These are phyloP conservation scores for Phrixothrix hirtus DNA, from an alignment of 2,888 invertebrate species.

Conservation along the genomic window DNA sequence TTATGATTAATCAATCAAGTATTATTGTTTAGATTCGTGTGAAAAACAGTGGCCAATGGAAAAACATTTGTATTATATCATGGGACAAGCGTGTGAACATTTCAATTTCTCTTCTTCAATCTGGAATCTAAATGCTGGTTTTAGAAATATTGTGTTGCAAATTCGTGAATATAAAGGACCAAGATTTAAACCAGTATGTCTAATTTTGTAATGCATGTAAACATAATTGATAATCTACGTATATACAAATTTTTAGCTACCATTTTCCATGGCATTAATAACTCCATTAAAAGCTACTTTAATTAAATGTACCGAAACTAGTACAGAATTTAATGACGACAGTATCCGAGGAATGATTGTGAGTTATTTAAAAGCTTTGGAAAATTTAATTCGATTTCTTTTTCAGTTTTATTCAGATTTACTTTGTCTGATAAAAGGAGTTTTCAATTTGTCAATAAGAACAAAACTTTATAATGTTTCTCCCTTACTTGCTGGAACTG, in stretches of 20 bases:
- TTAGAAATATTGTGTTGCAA: background rate
- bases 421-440: constrained; percentile 69
- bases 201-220: too few relatives aligned
- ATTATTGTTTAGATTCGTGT: constrained; percentile 15
- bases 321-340: constrained; percentile 50
- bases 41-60: background rate
- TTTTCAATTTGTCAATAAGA: constrained; percentile 65
- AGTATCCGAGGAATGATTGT: background rate
- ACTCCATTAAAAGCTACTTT: constrained; percentile 70
- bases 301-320: constrained; percentile 77
- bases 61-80: background rate
- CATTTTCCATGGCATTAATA: constrained; percentile 60
- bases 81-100: background rate
- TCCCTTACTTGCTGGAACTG: constrained; percentile 63
- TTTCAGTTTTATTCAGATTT: constrained; percentile 74
- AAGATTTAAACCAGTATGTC: background rate
- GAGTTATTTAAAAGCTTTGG: background rate
- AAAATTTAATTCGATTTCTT: background rate
- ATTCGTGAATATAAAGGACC: background rate
- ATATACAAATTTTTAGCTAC: too few relatives aligned
- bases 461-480: constrained; percentile 61
- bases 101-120: background rate
- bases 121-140: background rate
- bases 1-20: too few relatives aligned
- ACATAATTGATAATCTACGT: too few relatives aligned